phyloP scores from a whole-genome alignment of 2,888 invertebrate species.

The Euplexia lucipara region DNA sequence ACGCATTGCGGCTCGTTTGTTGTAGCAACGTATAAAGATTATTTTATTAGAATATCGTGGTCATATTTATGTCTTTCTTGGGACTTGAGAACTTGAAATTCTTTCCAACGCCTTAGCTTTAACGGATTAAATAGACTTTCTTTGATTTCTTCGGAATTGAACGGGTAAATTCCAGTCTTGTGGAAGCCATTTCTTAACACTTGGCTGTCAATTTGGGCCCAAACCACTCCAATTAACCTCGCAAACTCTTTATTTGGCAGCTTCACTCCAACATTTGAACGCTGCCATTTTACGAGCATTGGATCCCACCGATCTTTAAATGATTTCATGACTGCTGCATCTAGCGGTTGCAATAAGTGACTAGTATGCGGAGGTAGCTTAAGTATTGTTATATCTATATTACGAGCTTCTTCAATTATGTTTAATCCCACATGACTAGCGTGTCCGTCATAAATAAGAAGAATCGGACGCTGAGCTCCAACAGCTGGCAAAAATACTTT shows the following conservation, averaged over 20 bases:
- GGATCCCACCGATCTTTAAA: constrained; percentile 63
- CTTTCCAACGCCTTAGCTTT: constrained; percentile 27
- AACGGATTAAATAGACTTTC: constrained; percentile 13
- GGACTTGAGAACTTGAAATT: constrained; percentile 14
- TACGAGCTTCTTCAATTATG: constrained; percentile 46
- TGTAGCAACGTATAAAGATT: constrained; percentile 14
- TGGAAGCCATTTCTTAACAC: constrained; percentile 5
- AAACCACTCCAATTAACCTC: constrained; percentile 12
- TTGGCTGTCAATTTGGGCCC: constrained; percentile 15
- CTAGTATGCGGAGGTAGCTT: constrained; percentile 61
- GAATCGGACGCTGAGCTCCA: constrained; percentile 48
- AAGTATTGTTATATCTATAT: constrained; percentile 41
- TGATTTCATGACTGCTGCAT: constrained; percentile 59
- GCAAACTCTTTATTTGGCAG: constrained; percentile 19
- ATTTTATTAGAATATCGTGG: constrained; percentile 9
- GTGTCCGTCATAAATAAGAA: constrained; percentile 62
- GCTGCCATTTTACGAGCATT: constrained; percentile 60
- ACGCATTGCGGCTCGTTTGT: constrained; percentile 12
- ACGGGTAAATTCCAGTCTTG: constrained; percentile 17
- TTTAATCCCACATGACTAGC: constrained; percentile 56
- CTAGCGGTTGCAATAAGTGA: constrained; percentile 59
- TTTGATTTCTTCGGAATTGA: constrained; percentile 17
- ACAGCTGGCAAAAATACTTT: constrained; percentile 52
- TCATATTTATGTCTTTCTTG: constrained; percentile 18
- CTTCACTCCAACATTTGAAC: constrained; percentile 13